Evolutionary conservation across 2,797 vertebrate genomes (phyloP), one percentile per base, ranked within the genome.

Genomic region (Distichodus sexfasciatus): DNA sequence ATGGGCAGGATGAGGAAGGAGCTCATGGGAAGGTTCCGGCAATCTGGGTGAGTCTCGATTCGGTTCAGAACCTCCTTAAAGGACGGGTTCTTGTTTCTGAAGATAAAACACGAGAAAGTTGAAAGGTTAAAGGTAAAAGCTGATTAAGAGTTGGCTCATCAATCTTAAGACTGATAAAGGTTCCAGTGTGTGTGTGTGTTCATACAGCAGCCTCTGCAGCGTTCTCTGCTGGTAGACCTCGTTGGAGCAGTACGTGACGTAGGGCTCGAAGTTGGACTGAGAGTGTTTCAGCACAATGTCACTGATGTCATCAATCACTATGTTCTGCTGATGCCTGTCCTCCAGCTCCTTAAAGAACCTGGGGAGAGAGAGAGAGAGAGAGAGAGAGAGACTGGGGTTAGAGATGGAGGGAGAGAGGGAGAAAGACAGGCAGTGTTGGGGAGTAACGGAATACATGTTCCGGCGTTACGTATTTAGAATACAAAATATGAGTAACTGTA

Each of bases 1-100:
- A 99, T 99, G 76, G 97, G 97, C 35, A 98, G 94, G 70, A 99
- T 99, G 76, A 99, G 95, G 82, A 99, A 99, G 1, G 97, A 99
- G 87, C 95, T 95, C 95, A 98, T 97, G 4, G 96, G 95, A 68
- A 98, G 84, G 79, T 95, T 98, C 77, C 93, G 85, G 77, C 97
- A 99, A 6, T 97, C 96, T 69, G 93, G 88, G 8, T 97, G 92
- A 76, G 88, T 82, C 84, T 99, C 97, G 0, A 97, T 96, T 69
- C 89, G 88, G 12, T 88, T 90, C 65, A 99, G 12, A 3, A 82
- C 93, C 81, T 98, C 96, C 79, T 96, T 98, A 51, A 99, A 98
- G 0, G 83, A 79, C 0, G 94, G 88, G 53, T 93, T 98, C 69
- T 92, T 97, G 78, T 91, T 91, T 79, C 95, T 97, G 79, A 26